Conservation (phyloP, 2,888 invertebrate genomes). For the Drosophila histrio region DNA sequence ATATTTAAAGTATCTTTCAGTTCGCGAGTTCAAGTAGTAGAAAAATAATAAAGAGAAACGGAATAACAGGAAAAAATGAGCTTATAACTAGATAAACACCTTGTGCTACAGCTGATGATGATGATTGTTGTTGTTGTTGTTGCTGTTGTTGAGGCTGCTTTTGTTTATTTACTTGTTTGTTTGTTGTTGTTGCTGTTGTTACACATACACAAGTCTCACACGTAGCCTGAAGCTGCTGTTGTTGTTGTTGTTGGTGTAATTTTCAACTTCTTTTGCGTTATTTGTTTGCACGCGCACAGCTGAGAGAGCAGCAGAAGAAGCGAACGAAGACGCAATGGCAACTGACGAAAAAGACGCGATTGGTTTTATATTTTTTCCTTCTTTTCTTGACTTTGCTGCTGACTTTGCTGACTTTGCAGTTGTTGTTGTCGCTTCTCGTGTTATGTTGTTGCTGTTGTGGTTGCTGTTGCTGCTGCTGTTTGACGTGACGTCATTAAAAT, state of each 20-base stretch:
- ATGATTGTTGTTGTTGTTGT: conserved; percentile 7
- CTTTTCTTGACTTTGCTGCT: background rate
- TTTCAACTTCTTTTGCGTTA: conserved; percentile 36
- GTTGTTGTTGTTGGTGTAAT: conserved; percentile 17
- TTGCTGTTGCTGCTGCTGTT: conserved; percentile 34
- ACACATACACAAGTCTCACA: conserved; percentile 21
- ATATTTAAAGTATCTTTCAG: conserved; percentile 6
- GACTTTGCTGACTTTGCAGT: conserved; percentile 45
- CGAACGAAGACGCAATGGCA: conserved; percentile 9
- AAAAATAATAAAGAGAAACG: background rate
- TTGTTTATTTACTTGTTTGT: conserved; percentile 18
- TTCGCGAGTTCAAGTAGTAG: background rate
- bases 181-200: conserved; percentile 29
- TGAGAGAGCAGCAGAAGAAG: conserved; percentile 20
- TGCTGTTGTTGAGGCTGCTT: conserved; percentile 18
- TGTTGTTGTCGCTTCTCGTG: conserved; percentile 22
- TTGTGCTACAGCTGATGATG: conserved; percentile 43
- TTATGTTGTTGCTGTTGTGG: conserved; percentile 22
- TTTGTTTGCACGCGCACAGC: conserved; percentile 36
- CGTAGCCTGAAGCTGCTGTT: conserved; percentile 12
- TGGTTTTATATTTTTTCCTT: conserved; percentile 10
- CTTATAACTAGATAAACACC: conserved; percentile 52
- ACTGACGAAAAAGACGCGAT: conserved; percentile 16
- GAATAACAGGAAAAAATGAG: conserved; percentile 14
- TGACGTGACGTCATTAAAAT: conserved; percentile 73